Base-by-base conservation (phyloP, 1,140 invertebrate genomes). In the Bombus huntii region DNA sequence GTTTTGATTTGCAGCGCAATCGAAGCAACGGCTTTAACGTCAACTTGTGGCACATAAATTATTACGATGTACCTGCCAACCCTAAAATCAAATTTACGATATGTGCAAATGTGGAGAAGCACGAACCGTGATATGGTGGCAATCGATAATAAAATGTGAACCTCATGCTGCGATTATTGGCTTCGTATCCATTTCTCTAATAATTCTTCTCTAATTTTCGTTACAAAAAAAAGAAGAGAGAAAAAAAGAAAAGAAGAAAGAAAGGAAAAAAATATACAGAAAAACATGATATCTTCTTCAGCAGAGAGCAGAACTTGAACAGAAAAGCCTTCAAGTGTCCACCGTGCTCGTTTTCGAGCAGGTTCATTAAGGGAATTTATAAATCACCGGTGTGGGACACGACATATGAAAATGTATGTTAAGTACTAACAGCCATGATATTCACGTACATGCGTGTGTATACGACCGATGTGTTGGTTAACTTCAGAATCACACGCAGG, bases 371-470 rank as follows among this genome's bases (percentile, higher is more conserved):
- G 28, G 39, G 34, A 81, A 89, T 89, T 85, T 82, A 90, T 85
- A 89, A 68, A 79, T 75, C 44, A 62, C 15, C 68, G 68, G 70
- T 37, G 47, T 71, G 66, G 47, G 57, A 25, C 34, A 85, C 79
- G 65, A 88, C 81, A 87, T 83, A 83, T 77, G 85, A 85, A 89
- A 87, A 89, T 85, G 62, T 85, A 74, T 85, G 87, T 90, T 87
- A 91, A 89, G 79, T 80, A 79, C 77, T 80, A 71, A 81, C 66
- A 44, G 59, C 57, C 53, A 59, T 28, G 42, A 53, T 72, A 72
- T 47, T 70, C 34, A 34, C 18, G n/a, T 39, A 62, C 59, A 65
- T 39, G 57, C 68, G 73, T 70, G 47, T 71, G 5, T 72, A 25
- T 28, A 44, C 12, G 28, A 13, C 3, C 65, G 8, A 25, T 15